Evolutionary conservation across 2,888 invertebrate genomes (phyloP).

Genomic region (Kuschelorhynchus macadamiae): DNA sequence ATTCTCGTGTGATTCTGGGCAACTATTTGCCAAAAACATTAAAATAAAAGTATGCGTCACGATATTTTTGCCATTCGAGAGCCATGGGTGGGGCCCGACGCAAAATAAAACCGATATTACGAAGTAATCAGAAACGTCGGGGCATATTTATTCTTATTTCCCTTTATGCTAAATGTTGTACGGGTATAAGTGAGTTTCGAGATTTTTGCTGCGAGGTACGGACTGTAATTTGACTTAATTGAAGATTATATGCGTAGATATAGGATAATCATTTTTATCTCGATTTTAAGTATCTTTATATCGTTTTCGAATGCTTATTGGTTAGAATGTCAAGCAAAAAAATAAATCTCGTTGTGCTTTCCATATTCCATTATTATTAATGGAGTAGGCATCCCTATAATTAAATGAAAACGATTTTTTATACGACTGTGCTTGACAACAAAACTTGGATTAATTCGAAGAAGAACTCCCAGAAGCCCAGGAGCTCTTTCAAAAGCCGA

Average conservation of each 20-base stretch:
- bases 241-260: constrained; percentile 26
- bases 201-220: not conserved
- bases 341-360: too few species aligned
- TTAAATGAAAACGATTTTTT: too few species aligned
- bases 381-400: too few species aligned
- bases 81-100: constrained; percentile 3
- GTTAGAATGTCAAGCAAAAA: too few species aligned
- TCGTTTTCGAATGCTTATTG: too few species aligned
- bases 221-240: constrained; percentile 30
- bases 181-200: constrained; percentile 5
- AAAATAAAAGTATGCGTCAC: constrained; percentile 14
- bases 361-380: too few species aligned
- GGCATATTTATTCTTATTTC: constrained; percentile 27
- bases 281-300: too few species aligned
- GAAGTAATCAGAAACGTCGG: constrained; percentile 13
- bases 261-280: constrained; percentile 5
- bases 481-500: too few species aligned
- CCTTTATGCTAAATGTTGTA: constrained; percentile 20
- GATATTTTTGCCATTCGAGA: constrained; percentile 26
- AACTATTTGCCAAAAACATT: constrained; percentile 50
- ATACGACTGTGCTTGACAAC: too few species aligned
- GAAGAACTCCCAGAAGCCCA: too few species aligned
- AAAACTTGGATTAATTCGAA: too few species aligned
- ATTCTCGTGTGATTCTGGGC: constrained; percentile 65
- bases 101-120: constrained; percentile 22